These are phyloP conservation scores for Psittacula echo DNA, from an alignment of 2,797 vertebrate genomes.

Conservation along the genomic window DNA sequence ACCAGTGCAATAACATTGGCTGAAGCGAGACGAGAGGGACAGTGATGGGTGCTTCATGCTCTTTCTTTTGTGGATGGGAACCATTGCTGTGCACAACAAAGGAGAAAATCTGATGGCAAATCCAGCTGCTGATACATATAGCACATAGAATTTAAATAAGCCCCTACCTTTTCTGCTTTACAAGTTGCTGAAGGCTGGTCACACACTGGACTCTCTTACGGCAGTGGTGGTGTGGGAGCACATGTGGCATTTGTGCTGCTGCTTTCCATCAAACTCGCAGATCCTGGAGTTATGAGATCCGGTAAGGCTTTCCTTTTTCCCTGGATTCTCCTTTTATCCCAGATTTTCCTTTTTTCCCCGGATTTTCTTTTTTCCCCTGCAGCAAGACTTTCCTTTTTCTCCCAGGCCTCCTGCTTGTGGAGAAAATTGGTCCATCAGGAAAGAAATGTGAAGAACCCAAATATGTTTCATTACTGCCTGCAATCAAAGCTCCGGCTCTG, in stretches of 20 bases:
- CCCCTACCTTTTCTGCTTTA: not conserved
- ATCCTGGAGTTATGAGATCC: not conserved
- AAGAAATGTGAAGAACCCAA: not conserved
- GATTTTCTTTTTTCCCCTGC: not conserved
- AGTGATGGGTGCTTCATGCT: not conserved
- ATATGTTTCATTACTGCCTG: too few relatives aligned
- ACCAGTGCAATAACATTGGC: not conserved
- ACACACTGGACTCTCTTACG: rapidly evolving
- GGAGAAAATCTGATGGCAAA: not conserved
- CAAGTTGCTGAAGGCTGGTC: not conserved
- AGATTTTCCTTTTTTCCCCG: too few relatives aligned
- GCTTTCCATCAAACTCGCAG: not conserved
- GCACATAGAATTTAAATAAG: not conserved
- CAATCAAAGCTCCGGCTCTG: not conserved
- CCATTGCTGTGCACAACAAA: not conserved
- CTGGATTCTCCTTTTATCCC: not conserved
- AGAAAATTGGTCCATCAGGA: not conserved
- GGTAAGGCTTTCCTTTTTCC: not conserved
- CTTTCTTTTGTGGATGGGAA: not conserved
- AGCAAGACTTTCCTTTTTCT: not conserved
- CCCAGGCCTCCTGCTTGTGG: not conserved
- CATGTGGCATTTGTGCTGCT: rapidly evolving
- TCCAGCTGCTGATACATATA: rapidly evolving
- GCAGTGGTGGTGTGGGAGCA: not conserved
- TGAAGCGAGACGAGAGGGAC: rapidly evolving